Evolutionary conservation across 2,888 invertebrate species (phyloP), one percentile per base, ranked within the genome.

Genomic region (Caenorhabditis sp.): DNA sequence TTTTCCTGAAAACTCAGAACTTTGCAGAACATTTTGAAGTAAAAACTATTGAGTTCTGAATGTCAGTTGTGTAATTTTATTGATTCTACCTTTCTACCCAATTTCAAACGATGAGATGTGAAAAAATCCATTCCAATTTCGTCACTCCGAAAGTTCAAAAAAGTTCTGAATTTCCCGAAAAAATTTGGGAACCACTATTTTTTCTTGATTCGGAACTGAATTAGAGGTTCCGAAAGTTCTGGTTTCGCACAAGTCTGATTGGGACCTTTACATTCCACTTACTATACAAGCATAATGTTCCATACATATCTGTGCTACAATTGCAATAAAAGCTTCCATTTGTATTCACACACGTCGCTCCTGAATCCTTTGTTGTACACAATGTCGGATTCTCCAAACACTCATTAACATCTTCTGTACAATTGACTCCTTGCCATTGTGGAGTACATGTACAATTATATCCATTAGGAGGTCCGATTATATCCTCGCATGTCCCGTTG

Each of bases 381-480:
- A 73, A 58, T 23, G 66, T 62, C n/a, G 66, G 12, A 27, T 69
- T 60, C 38, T 64, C 66, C 0, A 57, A 62, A 57, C 73, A 73
- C 62, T 73, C 73, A 53, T 73, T 67, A 10, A 73, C 68, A 54
- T 68, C 73, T 68, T 31, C 68, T 7, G 67, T 68, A 25, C 73
- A 73, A 20, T 68, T 65, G 5, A 21, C 8, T 0, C 68, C 68
- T 12, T 67, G 63, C 73, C 73, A 73, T 38, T 65, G 59, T 2
- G 60, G 58, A 38, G 73, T 65, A 27, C 73, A 73, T 4, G 73
- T 73, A 43, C 73, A 73, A 59, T 73, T 73, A 27, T 67, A 73
- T 36, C 59, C 54, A 31, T 68, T 73, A 2, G 72, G 72, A 25
- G 72, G 72, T 12, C 67, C 67, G 1, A 67, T 60, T 21, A 67